Conservation (phyloP, 1,140 invertebrate genomes). For the Drosophila subobscura region DNA sequence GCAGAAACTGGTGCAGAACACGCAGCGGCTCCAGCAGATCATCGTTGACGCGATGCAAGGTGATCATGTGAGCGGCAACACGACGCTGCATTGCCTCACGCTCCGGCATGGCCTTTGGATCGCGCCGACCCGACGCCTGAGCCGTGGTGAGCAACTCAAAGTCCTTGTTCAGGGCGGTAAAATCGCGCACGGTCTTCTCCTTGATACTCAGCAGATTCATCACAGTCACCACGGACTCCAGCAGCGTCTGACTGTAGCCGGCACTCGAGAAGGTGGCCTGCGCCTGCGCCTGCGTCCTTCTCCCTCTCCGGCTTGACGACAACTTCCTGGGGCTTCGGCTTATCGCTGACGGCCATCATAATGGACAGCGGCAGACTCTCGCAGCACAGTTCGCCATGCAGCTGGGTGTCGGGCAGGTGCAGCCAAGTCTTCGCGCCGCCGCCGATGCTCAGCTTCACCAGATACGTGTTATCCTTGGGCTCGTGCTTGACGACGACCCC, state of each 20-base stretch:
- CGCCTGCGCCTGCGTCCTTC: not conserved
- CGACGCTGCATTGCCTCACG: slow-evolving; percentile 33
- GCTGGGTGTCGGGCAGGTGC: slow-evolving; percentile 19
- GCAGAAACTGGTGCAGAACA: slow-evolving; percentile 29
- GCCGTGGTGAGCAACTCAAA: not conserved
- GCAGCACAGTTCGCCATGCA: slow-evolving; percentile 23
- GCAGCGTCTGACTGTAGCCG: slow-evolving; percentile 11
- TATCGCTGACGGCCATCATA: slow-evolving; percentile 14
- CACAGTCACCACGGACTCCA: slow-evolving; percentile 40
- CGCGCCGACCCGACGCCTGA: slow-evolving; percentile 11
- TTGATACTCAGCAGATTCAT: slow-evolving; percentile 30
- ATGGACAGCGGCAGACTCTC: slow-evolving; percentile 6
- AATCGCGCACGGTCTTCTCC: slow-evolving; percentile 27
- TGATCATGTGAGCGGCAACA: slow-evolving; percentile 31
- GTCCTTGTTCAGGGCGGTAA: slow-evolving; percentile 40
- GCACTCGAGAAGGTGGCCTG: too few relatives aligned
- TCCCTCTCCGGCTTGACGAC: not conserved
- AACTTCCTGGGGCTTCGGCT: not conserved
- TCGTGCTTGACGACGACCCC: slow-evolving; percentile 27
- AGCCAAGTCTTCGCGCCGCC: not conserved
- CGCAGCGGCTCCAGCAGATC: slow-evolving; percentile 43
- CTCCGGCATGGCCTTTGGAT: slow-evolving; percentile 26
- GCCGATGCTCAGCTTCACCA: slow-evolving; percentile 22
- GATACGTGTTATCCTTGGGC: slow-evolving; percentile 22
- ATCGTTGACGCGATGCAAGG: slow-evolving; percentile 44